A percentile compares a stretch with the other conserved stretches of the same genome.
These are phyloP conservation scores for Cosmorhoe ocellata DNA, from an alignment of 2,888 invertebrate genomes.

Conservation along the genomic window DNA sequence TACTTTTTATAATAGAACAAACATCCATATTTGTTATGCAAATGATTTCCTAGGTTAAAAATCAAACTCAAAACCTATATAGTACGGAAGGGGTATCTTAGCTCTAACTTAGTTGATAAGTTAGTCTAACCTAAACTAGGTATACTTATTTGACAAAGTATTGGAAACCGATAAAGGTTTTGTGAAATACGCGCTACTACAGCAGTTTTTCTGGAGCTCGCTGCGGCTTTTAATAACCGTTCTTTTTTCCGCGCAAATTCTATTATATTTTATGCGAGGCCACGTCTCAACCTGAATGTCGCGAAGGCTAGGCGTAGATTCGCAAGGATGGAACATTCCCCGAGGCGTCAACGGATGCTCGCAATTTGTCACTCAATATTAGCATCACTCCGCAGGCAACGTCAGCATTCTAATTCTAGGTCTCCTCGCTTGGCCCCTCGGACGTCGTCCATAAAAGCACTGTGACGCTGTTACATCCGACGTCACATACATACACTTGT, in stretches of 20 bases:
- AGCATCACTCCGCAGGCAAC: slow-evolving; percentile 36
- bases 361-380: slow-evolving; percentile 35
- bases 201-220: slow-evolving; percentile 1
- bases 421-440: slow-evolving; percentile 32
- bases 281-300: slow-evolving; percentile 10
- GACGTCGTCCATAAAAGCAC: slow-evolving; percentile 37
- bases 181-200: background rate
- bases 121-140: no score
- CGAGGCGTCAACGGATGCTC: slow-evolving; percentile 39
- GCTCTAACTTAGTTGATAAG: no score
- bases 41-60: no score
- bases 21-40: no score
- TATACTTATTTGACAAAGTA: background rate
- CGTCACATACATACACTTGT: slow-evolving; percentile 26
- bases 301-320: slow-evolving; percentile 13
- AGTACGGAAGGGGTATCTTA: no score
- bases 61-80: no score
- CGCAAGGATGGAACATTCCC: slow-evolving; percentile 27
- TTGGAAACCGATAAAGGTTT: slow-evolving; percentile 2
- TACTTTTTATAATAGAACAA: no score
- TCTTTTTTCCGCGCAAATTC: slow-evolving; percentile 3
- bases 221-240: background rate
- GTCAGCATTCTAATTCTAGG: slow-evolving; percentile 42
- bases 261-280: slow-evolving; percentile 7
- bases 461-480: slow-evolving; percentile 35